These are phyloP conservation scores for Phaonia tiefii DNA, from an alignment of 2,888 invertebrate species.

Conservation along the genomic window DNA sequence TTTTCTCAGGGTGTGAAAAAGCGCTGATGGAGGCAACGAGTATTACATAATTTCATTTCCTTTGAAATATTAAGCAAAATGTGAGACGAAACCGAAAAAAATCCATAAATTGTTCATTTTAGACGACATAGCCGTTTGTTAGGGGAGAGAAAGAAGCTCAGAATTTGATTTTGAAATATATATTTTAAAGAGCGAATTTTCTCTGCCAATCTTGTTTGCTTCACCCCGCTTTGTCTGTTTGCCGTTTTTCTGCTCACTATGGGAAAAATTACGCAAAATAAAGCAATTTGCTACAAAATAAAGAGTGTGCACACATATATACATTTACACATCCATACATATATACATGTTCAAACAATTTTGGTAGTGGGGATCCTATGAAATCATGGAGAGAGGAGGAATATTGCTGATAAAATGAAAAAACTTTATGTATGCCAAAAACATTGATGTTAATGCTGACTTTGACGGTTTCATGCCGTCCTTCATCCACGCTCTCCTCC, in stretches of 20 bases:
- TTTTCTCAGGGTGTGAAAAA: too few relatives aligned
- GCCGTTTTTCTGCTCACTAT: neutral
- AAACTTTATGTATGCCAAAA: slow-evolving; percentile 38
- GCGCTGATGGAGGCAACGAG: neutral
- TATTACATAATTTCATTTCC: slow-evolving; percentile 23
- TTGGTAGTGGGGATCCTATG: neutral
- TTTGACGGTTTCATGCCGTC: slow-evolving; percentile 41
- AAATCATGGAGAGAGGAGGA: neutral
- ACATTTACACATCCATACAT: neutral
- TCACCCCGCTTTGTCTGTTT: neutral
- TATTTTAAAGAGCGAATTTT: neutral
- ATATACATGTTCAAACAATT: neutral
- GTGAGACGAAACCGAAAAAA: neutral
- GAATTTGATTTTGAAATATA: slow-evolving; percentile 13
- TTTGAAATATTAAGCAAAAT: neutral
- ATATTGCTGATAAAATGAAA: slow-evolving; percentile 26
- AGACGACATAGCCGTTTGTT: neutral
- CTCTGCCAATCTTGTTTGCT: neutral
- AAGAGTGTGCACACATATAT: neutral
- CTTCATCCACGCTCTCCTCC: neutral
- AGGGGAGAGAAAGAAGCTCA: neutral
- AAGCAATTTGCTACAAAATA: slow-evolving; percentile 25
- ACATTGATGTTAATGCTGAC: slow-evolving; percentile 49
- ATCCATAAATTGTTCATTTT: slow-evolving; percentile 15
- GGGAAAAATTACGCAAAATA: slow-evolving; percentile 15